These are phyloP conservation scores for Coremacera marginata DNA, from an alignment of 2,888 invertebrate species.

Conservation along the genomic window DNA sequence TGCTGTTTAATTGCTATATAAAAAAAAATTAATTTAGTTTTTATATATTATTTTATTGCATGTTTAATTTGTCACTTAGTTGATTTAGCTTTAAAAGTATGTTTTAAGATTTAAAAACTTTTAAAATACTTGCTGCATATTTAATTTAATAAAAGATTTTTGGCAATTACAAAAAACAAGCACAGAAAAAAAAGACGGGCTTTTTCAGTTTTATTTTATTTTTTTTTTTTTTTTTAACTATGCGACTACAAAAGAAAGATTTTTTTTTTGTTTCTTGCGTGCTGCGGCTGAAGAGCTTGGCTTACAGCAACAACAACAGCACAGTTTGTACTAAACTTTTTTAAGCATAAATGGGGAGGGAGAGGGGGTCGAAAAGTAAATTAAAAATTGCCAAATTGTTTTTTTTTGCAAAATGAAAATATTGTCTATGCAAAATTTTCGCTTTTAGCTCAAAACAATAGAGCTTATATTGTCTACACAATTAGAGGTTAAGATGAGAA, in stretches of 20 bases:
- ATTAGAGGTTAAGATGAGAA: constrained; percentile 12
- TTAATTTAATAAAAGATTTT: background rate
- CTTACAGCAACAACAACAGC: background rate
- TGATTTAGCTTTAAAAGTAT: too few species aligned
- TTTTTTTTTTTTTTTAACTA: too few species aligned
- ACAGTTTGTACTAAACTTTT: background rate
- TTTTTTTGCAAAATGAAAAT: too few species aligned
- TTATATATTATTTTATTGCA: too few species aligned
- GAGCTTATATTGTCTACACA: too few species aligned
- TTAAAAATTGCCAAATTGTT: too few species aligned
- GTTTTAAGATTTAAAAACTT: too few species aligned
- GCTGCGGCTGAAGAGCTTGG: background rate
- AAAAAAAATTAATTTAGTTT: background rate
- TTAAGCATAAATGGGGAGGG: background rate
- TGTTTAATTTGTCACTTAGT: too few species aligned
- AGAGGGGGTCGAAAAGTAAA: too few species aligned
- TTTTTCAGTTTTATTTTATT: background rate
- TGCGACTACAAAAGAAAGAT: background rate
- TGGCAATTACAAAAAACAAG: background rate
- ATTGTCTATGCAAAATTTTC: too few species aligned
- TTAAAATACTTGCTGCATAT: too few species aligned
- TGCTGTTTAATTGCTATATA: background rate
- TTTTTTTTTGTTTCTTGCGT: background rate
- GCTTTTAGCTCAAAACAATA: too few species aligned
- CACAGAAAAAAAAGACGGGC: background rate